Conservation (phyloP, 2,113 vertebrate species). For the Hemichromis elongatus region DNA sequence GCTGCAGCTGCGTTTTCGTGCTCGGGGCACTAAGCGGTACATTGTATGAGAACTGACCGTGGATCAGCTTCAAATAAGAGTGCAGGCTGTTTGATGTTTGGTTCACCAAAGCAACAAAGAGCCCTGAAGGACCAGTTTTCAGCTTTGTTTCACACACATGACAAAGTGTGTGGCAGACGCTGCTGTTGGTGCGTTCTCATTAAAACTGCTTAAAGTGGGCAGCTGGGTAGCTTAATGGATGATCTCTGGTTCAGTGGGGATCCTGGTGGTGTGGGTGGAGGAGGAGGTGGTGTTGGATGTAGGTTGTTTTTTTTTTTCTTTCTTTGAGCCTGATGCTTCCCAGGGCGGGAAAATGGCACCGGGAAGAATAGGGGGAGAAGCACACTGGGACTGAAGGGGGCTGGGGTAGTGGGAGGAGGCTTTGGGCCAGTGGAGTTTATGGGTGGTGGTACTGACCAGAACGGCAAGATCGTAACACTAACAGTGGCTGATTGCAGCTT, state of each 20-base stretch:
- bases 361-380: neutral
- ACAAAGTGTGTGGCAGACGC: neutral
- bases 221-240: neutral
- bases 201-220: neutral
- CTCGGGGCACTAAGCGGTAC: neutral
- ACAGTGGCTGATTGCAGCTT: neutral
- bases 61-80: neutral
- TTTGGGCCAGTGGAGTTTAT: constrained; percentile 10
- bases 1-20: neutral
- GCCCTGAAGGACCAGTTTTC: neutral
- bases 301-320: constrained; percentile 12
- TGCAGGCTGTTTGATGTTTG: neutral
- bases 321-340: constrained; percentile 26
- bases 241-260: neutral
- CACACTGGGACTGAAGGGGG: neutral
- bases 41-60: neutral
- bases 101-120: neutral
- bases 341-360: constrained; percentile 64
- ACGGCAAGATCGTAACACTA: neutral
- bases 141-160: neutral
- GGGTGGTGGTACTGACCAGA: neutral
- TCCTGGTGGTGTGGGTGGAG: neutral
- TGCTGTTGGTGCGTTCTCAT: neutral
- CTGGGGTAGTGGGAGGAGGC: neutral
- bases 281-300: neutral